phyloP scores from a whole-genome alignment of 30 jellyfish, hydroid and myxozoan species.

The Aurelia aurita complex sp. Pacific region DNA sequence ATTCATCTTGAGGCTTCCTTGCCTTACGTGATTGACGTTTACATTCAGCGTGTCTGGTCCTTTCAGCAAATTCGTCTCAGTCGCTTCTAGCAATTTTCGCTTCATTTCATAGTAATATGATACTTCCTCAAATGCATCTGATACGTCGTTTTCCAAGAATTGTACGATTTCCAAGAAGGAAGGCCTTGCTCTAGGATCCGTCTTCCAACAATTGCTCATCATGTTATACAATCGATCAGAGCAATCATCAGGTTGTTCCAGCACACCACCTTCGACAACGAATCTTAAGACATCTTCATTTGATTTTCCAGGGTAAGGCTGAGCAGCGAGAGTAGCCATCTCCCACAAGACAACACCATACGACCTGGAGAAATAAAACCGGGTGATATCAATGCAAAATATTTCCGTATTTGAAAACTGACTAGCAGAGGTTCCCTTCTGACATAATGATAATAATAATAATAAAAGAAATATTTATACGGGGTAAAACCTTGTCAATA shows the following conservation, averaged over 20 bases:
- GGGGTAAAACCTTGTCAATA: no score
- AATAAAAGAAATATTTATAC: no score
- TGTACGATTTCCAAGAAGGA: conserved; percentile 86
- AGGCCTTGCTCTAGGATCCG: conserved; percentile 86
- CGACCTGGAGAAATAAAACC: conserved; percentile 63
- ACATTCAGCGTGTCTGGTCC: conserved; percentile 47
- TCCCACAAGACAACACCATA: conserved; percentile 98
- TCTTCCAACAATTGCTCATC: conserved; percentile 93
- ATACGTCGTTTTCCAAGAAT: conserved; percentile 83
- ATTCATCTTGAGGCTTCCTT: conserved; percentile 59
- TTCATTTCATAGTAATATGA: conserved; percentile 94
- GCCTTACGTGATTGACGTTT: conserved; percentile 44
- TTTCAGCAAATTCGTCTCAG: conserved; percentile 62
- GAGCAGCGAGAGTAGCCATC: conserved; percentile 93
- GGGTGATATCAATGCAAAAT: no score
- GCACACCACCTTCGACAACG: conserved; percentile 85
- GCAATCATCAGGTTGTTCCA: conserved; percentile 89
- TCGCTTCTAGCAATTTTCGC: conserved; percentile 81
- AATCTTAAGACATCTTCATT: conserved; percentile 88
- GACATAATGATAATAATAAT: no score
- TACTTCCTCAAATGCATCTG: conserved; percentile 68
- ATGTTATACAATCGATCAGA: conserved; percentile 77
- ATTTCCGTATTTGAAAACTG: no score
- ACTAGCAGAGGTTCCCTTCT: no score
- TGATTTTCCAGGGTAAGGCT: conserved; percentile 96